These are phyloP conservation scores for Aleiodes sp. DNA, from an alignment of 1,140 invertebrate species.

Conservation along the genomic window DNA sequence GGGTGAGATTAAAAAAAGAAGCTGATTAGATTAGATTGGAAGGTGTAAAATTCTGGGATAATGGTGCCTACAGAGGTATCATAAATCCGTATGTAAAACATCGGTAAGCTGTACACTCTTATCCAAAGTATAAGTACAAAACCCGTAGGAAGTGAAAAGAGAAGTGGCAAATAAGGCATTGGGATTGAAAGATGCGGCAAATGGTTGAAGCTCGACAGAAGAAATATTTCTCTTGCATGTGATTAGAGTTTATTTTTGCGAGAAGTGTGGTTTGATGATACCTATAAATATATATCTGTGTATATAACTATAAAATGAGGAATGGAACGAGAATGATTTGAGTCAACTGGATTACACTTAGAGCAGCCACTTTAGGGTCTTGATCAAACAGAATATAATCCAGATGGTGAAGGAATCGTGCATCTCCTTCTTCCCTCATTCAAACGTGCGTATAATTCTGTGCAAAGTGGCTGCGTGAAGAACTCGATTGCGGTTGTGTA, in stretches of 20 bases:
- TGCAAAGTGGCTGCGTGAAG: conserved; percentile 2
- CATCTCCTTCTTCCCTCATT: conserved; percentile 16
- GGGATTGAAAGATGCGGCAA: too few species aligned
- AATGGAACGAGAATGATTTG: neutral
- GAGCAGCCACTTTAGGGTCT: conserved; percentile 10
- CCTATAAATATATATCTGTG: neutral
- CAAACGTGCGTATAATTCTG: conserved; percentile 8
- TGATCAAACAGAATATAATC: conserved; percentile 31
- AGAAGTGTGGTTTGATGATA: neutral
- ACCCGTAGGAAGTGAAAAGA: neutral
- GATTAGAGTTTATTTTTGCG: conserved; percentile 1
- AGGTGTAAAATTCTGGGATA: conserved; percentile 9
- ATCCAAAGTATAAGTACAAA: neutral
- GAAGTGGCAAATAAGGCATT: too few species aligned
- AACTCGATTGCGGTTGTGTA: conserved; percentile 10
- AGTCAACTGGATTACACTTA: conserved; percentile 32
- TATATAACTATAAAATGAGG: neutral
- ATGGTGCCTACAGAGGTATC: neutral
- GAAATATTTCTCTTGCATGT: neutral
- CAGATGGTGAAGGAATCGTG: neutral
- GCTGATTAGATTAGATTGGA: conserved; percentile 1
- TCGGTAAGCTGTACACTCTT: neutral
- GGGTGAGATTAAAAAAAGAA: neutral
- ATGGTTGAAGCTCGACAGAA: neutral
- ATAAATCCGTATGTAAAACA: neutral